Base-by-base conservation (phyloP, 2,888 invertebrate species). In the Scaptomyza tumidula region DNA sequence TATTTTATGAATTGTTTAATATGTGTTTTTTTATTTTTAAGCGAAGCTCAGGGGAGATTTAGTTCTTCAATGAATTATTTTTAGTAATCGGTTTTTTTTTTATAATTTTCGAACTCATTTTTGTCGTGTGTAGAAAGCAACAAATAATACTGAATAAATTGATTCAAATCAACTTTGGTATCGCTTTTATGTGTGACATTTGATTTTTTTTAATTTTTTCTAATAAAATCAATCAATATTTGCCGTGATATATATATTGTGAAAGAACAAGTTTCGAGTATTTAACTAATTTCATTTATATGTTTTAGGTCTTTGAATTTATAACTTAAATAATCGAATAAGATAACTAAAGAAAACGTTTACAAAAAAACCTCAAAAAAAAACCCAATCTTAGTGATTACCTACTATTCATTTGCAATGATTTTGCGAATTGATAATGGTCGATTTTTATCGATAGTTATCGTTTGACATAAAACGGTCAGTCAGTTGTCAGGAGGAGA, bases 81-180 rank as follows among this genome's bases (percentile, higher is more conserved):
- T 54, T 46, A 13, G 13, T 48, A 27, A 44, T 48, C 14, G 14
- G 2, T 19, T 24, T 44, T 41, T 50, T 11, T 33, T 60, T 44
- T 16, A 39, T 54, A 13, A 19, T 57, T 53, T 59, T 66, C 27
- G 50, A 27, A 54, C 41, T 50, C 14, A 41, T 27, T 13, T 39
- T 39, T 39, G n/a, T 14, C 9, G 58, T 77, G 62, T 76, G 59
- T 85, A 70, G 55, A 82, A 87, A 86, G 83, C 83, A 84, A 84
- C 53, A 71, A 85, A 87, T 77, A 86, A 88, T 86, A 86, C 88
- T 86, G 72, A 80, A 71, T 77, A 69, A 85, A 71, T 82, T 88
- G 72, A 88, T 81, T 43, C 53, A 80, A 85, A 70, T 81, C 85
- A 81, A 85, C 76, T 86, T 71, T 67, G 84, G 71, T 60, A 56